Base-by-base conservation (phyloP, 1,140 invertebrate genomes). In the Contarinia nasturtii region DNA sequence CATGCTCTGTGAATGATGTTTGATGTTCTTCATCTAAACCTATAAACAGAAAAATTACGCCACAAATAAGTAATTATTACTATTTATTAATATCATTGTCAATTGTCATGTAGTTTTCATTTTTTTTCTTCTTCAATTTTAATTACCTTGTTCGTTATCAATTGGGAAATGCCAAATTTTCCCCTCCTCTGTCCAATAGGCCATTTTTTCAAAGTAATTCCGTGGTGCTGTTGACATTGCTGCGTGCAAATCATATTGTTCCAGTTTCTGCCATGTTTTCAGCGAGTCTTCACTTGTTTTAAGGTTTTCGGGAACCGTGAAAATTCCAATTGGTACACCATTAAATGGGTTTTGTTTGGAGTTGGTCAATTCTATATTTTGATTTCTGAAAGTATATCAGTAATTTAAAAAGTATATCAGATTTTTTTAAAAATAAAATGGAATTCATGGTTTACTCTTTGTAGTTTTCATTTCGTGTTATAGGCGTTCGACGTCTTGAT, bases 81-180 rank as follows among this genome's bases (percentile, higher is more conserved):
- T 5, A 27, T 27, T 27, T 27, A 27, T n/a, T n/a, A n/a, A n/a
- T n/a, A n/a, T n/a, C 27, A 10, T 27, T 27, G 27, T 27, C 27
- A 27, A 27, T 27, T 27, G 4, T 10, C 27, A 27, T 27, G 3
- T 27, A 27, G n/a, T n/a, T n/a, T n/a, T n/a, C n/a, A n/a, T n/a
- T n/a, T n/a, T n/a, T n/a, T n/a, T n/a, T n/a, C n/a, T n/a, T n/a
- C n/a, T n/a, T n/a, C 14, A 34, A 34, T 34, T 8, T 34, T 8
- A 34, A 34, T 14, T 67, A 88, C 88, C 93, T 75, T 88, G 82
- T 68, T 98, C 93, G 72, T 98, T 98, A 64, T 98, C 71, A 49
- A 98, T 93, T 11, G 95, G 95, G 64, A 96, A 98, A 46, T 83
- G 78, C 94, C 94, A 98, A 8, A 97, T 54, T 69, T 92, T 95